phyloP scores from a whole-genome alignment of 2,888 invertebrate species.

The Drosophila macrospina region DNA sequence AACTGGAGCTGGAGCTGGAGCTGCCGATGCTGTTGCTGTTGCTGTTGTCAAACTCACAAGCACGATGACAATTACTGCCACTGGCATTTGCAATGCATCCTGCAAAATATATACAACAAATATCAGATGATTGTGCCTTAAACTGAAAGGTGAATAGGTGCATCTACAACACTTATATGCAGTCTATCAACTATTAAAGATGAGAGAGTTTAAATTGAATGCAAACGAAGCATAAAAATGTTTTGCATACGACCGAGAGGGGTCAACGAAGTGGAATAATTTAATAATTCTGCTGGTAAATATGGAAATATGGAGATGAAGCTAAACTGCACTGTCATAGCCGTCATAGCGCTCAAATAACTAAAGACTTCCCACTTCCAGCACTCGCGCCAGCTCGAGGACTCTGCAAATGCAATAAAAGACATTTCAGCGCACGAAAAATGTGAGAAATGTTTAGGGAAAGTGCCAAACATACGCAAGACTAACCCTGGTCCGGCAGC shows the following conservation, averaged over 20 bases:
- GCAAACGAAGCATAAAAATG: not conserved
- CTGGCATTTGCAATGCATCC: slow-evolving; percentile 82
- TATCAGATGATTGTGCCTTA: not conserved
- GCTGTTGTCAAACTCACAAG: slow-evolving; percentile 79
- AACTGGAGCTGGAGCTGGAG: slow-evolving; percentile 4
- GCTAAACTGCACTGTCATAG: slow-evolving; percentile 24
- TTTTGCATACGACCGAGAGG: not conserved
- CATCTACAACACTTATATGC: not conserved
- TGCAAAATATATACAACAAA: slow-evolving; percentile 29
- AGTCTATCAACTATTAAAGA: not conserved
- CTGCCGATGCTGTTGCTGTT: slow-evolving; percentile 37
- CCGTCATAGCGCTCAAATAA: slow-evolving; percentile 6
- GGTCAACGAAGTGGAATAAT: slow-evolving; percentile 39
- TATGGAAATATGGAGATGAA: not conserved
- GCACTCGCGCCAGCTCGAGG: not conserved
- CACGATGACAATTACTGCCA: slow-evolving; percentile 80
- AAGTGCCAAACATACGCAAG: slow-evolving; percentile 19
- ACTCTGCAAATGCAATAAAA: slow-evolving; percentile 56
- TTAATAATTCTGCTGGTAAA: slow-evolving; percentile 34
- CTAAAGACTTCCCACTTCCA: slow-evolving; percentile 1
- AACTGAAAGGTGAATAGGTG: not conserved
- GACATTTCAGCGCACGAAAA: slow-evolving; percentile 44
- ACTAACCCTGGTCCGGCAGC: slow-evolving; percentile 3
- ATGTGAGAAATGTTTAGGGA: slow-evolving; percentile 49
- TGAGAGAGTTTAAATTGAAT: not conserved